These are phyloP conservation scores for Onthophagus taurus DNA, from an alignment of 1,140 invertebrate species.

Conservation along the genomic window DNA sequence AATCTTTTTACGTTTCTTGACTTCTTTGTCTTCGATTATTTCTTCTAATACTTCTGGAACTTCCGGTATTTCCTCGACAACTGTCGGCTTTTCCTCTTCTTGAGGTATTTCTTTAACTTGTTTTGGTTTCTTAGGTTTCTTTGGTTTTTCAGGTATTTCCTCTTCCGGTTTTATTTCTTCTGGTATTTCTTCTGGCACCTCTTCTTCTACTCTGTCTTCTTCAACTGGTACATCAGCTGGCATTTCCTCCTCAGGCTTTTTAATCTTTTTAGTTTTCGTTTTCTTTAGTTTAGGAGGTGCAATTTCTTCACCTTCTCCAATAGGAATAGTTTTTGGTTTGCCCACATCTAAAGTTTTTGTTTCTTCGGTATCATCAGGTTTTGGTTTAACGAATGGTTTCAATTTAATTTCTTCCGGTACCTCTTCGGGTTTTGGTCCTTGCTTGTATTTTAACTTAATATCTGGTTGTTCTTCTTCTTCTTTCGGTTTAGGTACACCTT, in stretches of 20 bases:
- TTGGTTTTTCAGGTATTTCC: neutral
- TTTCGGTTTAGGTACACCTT: slow-evolving; percentile 45
- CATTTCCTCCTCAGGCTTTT: too few relatives aligned
- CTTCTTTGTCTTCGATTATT: slow-evolving; percentile 10
- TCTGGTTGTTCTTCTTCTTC: slow-evolving; percentile 43
- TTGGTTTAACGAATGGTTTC: slow-evolving; percentile 45
- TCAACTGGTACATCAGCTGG: too few relatives aligned
- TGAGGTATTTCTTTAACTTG: neutral
- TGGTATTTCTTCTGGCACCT: too few relatives aligned
- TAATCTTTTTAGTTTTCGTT: too few relatives aligned
- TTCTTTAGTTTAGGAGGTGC: too few relatives aligned
- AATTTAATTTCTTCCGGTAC: slow-evolving; percentile 42
- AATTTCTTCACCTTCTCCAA: slow-evolving; percentile 16
- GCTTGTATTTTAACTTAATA: slow-evolving; percentile 48
- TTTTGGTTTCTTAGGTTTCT: neutral
- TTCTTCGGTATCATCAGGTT: slow-evolving; percentile 31
- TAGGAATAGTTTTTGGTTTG: slow-evolving; percentile 20
- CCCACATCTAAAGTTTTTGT: slow-evolving; percentile 12
- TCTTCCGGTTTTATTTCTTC: neutral
- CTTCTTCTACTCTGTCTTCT: too few relatives aligned
- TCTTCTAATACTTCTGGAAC: slow-evolving; percentile 2
- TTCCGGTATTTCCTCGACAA: slow-evolving; percentile 2
- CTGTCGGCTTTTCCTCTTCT: neutral
- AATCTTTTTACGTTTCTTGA: slow-evolving; percentile 2
- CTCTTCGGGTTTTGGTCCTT: slow-evolving; percentile 43